These are phyloP conservation scores for Dendrocincla tyrannina DNA, from an alignment of 2,797 vertebrate genomes.

Conservation along the genomic window DNA sequence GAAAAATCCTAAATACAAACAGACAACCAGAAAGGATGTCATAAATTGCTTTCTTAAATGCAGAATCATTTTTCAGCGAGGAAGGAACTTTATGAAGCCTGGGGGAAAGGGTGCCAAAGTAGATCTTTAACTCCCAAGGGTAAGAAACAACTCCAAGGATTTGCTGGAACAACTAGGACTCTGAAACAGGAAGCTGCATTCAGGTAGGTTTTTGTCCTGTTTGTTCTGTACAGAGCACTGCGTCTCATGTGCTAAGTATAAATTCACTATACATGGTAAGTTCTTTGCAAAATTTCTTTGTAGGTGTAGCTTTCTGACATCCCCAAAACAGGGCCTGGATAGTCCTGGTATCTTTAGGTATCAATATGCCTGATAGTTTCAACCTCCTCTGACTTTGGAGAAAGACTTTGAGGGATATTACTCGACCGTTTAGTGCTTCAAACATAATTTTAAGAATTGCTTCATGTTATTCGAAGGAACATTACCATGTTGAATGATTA, in stretches of 20 bases:
- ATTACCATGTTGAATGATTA: neutral
- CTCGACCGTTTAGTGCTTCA: neutral
- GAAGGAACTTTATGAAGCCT: neutral
- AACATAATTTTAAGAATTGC: neutral
- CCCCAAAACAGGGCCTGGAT: neutral
- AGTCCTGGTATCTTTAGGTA: neutral
- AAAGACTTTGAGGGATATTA: neutral
- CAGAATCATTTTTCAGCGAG: neutral
- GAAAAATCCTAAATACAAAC: neutral
- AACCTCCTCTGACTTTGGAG: neutral
- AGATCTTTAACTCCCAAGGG: neutral
- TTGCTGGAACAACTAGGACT: neutral
- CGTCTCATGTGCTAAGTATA: neutral
- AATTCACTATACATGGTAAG: neutral
- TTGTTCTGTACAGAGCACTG: neutral
- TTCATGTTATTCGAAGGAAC: neutral
- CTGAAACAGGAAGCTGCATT: neutral
- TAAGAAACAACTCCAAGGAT: neutral
- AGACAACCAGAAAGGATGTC: neutral
- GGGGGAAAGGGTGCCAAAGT: neutral
- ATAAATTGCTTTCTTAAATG: neutral
- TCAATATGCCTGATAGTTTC: neutral
- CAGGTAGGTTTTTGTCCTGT: neutral
- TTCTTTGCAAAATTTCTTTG: neutral
- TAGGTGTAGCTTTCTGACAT: neutral